phyloP scores from a whole-genome alignment of 1,140 invertebrate genomes.

The Oryzaephilus surinamensis region DNA sequence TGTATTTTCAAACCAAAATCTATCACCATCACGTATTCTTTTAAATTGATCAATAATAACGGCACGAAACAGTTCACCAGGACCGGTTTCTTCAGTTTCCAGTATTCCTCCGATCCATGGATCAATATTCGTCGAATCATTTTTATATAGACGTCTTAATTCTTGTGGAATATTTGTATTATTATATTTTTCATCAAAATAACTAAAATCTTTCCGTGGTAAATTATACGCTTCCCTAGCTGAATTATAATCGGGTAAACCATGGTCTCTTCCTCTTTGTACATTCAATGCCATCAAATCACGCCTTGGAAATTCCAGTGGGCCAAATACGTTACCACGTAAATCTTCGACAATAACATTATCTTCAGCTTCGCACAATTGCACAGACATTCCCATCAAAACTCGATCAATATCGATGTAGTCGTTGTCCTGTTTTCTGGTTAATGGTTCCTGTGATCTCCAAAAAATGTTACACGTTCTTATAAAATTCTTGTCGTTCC shows the following conservation, averaged over 20 bases:
- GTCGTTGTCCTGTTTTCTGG: conserved; percentile 11
- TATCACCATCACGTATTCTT: conserved; percentile 44
- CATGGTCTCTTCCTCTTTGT: conserved; percentile 57
- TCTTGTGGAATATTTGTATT: conserved; percentile 8
- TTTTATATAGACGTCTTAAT: conserved; percentile 39
- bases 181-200: too few species aligned
- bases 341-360: conserved; percentile 54
- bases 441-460: conserved; percentile 41
- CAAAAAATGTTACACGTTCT: conserved; percentile 59
- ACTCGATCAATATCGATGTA: conserved; percentile 45
- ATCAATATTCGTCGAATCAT: conserved; percentile 46
- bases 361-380: conserved; percentile 55
- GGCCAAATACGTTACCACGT: conserved; percentile 52
- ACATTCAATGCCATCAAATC: conserved; percentile 58
- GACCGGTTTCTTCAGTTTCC: conserved; percentile 44
- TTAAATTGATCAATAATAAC: conserved; percentile 47
- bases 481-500: conserved; percentile 33
- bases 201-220: too few species aligned
- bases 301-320: conserved; percentile 55
- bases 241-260: conserved; percentile 55
- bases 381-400: conserved; percentile 50
- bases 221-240: conserved; percentile 44
- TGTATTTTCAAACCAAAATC: conserved; percentile 50
- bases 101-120: conserved; percentile 59
- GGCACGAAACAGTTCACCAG: conserved; percentile 48